Conservation (phyloP, 2,797 vertebrate genomes). For the Phataginus tetradactyla region DNA sequence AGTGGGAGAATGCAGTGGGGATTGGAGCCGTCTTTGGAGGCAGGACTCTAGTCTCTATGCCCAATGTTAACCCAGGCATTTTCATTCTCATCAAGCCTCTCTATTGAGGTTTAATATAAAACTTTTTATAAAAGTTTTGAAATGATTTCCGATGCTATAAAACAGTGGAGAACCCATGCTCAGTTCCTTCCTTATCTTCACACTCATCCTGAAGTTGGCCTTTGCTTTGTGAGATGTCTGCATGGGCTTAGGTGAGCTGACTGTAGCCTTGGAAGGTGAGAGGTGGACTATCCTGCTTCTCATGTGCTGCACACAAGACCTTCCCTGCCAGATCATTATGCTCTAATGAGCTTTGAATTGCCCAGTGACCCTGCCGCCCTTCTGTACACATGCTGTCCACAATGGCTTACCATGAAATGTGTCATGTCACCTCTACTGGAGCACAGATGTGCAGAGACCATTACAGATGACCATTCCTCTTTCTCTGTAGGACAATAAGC, state of each 20-base stretch:
- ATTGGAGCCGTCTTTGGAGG: no score
- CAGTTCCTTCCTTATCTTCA: background rate
- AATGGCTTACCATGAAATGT: background rate
- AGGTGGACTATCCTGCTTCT: background rate
- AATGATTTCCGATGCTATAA: background rate
- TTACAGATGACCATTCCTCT: background rate
- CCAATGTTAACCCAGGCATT: background rate
- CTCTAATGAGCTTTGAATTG: conserved; percentile 49
- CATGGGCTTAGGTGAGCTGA: background rate
- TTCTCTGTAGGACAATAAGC: background rate
- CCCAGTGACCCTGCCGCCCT: background rate
- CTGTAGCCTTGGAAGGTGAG: background rate
- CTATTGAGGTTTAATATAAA: background rate
- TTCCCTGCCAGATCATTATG: background rate
- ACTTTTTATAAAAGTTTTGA: background rate
- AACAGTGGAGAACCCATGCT: background rate
- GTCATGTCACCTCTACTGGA: conserved; percentile 37
- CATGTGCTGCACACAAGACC: background rate
- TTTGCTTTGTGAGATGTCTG: background rate
- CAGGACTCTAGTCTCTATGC: no score
- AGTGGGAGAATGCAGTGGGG: no score
- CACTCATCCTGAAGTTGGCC: background rate
- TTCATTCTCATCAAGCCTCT: background rate
- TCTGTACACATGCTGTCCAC: background rate
- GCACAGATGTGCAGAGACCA: background rate